Evolutionary conservation across 2,113 vertebrate species (phyloP).

Genomic region (Elaphurus davidianus): DNA sequence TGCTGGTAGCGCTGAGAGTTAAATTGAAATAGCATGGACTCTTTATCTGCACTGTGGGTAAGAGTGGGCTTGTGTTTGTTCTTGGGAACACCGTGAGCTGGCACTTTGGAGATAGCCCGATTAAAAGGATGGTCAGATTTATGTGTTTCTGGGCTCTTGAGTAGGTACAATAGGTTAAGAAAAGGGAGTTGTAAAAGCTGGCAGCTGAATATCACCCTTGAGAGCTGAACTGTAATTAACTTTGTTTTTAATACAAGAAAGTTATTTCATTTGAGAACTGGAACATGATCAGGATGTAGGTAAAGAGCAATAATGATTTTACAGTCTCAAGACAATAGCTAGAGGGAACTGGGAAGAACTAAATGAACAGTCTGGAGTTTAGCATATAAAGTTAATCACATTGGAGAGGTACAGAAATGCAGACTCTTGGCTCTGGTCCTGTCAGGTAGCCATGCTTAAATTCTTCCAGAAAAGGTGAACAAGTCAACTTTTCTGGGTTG

Average conservation of each 20-base stretch:
- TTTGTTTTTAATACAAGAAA: slow-evolving; percentile 50
- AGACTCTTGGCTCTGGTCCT: not conserved
- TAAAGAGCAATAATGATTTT: slow-evolving; percentile 53
- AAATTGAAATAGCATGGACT: not conserved
- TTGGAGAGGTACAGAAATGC: not conserved
- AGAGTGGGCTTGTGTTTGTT: not conserved
- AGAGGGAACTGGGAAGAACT: not conserved
- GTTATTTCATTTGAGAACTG: slow-evolving; percentile 35
- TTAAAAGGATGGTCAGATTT: not conserved
- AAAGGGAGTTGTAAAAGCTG: not conserved
- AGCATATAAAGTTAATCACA: not conserved
- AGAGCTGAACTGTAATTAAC: slow-evolving; percentile 63
- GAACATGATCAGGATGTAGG: slow-evolving; percentile 19
- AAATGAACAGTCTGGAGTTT: not conserved
- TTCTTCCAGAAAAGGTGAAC: not conserved
- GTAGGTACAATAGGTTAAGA: not conserved
- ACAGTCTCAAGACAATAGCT: slow-evolving; percentile 39
- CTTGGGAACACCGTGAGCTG: not conserved
- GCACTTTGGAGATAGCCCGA: not conserved
- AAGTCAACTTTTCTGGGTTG: not conserved
- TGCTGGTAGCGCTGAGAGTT: not conserved
- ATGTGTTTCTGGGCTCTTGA: not conserved
- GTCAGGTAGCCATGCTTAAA: not conserved
- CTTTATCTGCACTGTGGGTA: not conserved
- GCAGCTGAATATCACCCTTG: not conserved